phyloP scores from a whole-genome alignment of 2,797 vertebrate species.

The Acestrorhynchus altus region DNA sequence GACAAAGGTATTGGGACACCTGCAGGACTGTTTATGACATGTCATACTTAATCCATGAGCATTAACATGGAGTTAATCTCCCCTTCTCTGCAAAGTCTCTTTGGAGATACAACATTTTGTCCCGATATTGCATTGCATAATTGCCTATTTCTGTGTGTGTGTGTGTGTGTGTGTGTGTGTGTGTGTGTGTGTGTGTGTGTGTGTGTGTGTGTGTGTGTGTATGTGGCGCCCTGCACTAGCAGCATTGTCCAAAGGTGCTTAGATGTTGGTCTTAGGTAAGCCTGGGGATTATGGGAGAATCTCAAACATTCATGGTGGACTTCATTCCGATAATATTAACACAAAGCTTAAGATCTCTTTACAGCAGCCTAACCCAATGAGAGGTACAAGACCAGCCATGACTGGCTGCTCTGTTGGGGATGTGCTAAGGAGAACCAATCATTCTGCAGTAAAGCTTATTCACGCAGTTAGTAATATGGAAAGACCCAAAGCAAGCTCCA shows the following conservation, averaged over 20 bases:
- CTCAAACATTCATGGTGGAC: slow-evolving; percentile 73
- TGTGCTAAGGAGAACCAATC: not conserved
- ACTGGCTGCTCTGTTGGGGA: not conserved
- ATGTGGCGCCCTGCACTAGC: slow-evolving; percentile 14
- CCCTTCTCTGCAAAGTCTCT: too few species aligned
- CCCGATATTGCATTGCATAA: not conserved
- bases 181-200: not conserved
- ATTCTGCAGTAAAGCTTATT: not conserved
- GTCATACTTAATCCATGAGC: too few species aligned
- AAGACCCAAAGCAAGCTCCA: not conserved
- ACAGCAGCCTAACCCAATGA: slow-evolving; percentile 28
- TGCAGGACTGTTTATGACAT: too few species aligned
- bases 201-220: slow-evolving; percentile 31
- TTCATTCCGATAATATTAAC: slow-evolving; percentile 74
- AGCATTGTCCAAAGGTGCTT: slow-evolving; percentile 60
- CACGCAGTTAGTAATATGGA: slow-evolving; percentile 13
- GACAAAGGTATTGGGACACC: too few species aligned
- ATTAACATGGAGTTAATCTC: too few species aligned
- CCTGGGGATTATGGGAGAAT: slow-evolving; percentile 73
- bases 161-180: not conserved
- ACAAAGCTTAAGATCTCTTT: slow-evolving; percentile 66
- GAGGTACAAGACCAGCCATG: not conserved
- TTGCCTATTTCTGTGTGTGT: not conserved
- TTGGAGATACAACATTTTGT: too few species aligned
- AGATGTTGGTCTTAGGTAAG: slow-evolving; percentile 71